Conservation (phyloP, 2,888 invertebrate genomes). For the Agrochola macilenta region DNA sequence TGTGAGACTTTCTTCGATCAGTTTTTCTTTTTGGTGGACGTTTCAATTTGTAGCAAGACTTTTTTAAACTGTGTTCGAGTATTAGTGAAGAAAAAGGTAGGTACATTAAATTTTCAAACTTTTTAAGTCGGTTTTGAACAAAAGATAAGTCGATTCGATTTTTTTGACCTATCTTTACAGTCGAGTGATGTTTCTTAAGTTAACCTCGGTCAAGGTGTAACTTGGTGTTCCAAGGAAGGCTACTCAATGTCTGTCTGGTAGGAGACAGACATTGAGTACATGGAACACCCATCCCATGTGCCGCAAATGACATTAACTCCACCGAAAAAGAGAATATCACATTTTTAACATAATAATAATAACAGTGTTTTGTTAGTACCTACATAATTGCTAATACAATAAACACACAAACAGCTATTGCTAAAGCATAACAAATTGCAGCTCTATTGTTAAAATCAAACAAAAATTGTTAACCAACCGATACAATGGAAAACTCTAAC, state of each 20-base stretch:
- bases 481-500: constrained; percentile 3
- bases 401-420: not conserved
- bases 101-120: not conserved
- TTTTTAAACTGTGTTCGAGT: constrained; percentile 9
- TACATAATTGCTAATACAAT: constrained; percentile 7
- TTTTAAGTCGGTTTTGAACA: not conserved
- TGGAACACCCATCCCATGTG: too few relatives aligned
- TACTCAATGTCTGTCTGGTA: not conserved
- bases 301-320: not conserved
- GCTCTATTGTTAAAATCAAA: constrained; percentile 6
- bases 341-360: not conserved
- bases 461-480: not conserved
- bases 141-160: not conserved
- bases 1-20: constrained; percentile 35
- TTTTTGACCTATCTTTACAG: not conserved
- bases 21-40: constrained; percentile 30
- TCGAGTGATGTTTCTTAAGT: not conserved
- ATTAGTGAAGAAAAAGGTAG: not conserved
- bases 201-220: not conserved
- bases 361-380: not conserved
- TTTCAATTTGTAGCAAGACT: constrained; percentile 31
- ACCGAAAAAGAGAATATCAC: not conserved
- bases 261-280: too few relatives aligned
- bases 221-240: not conserved
- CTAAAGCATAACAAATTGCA: not conserved